A percentile compares a stretch with the other conserved stretches of the same genome.
These are phyloP conservation scores for Himalopsyche japonica DNA, from an alignment of 2,888 invertebrate genomes.

Conservation along the genomic window DNA sequence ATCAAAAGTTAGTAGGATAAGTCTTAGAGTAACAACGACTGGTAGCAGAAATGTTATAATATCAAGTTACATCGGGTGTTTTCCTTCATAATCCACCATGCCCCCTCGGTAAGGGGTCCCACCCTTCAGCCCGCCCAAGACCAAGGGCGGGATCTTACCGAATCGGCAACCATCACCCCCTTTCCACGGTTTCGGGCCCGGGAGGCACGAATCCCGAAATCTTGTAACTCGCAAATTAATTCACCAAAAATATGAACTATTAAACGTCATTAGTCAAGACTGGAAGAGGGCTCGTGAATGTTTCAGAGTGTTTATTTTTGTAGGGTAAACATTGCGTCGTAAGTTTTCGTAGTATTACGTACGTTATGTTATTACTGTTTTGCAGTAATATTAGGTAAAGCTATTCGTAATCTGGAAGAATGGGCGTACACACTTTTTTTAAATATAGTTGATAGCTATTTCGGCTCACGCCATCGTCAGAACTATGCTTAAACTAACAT, in stretches of 20 bases:
- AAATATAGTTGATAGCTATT: no score
- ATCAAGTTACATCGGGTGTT: slow-evolving; percentile 38
- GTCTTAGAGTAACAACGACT: slow-evolving; percentile 34
- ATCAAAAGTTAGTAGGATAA: slow-evolving; percentile 27
- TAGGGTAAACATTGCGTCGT: slow-evolving; percentile 34
- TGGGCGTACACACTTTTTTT: no score
- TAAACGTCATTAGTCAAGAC: slow-evolving; percentile 41
- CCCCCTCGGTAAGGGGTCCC: background rate
- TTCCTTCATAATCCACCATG: slow-evolving; percentile 37
- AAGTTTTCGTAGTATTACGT: slow-evolving; percentile 5
- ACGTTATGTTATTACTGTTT: background rate
- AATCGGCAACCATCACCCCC: background rate
- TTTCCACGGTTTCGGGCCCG: background rate
- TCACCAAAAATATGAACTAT: slow-evolving; percentile 42
- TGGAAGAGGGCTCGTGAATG: slow-evolving; percentile 33
- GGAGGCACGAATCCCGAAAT: slow-evolving; percentile 34
- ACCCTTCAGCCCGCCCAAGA: background rate
- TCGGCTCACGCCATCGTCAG: no score
- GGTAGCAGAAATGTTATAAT: slow-evolving; percentile 39
- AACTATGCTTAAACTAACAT: no score
- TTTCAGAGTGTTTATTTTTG: slow-evolving; percentile 36
- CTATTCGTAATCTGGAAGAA: background rate
- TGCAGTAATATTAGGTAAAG: background rate
- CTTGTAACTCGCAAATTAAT: slow-evolving; percentile 41
- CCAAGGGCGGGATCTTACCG: background rate